These are phyloP conservation scores for Pitta sordida DNA, from an alignment of 2,113 vertebrate genomes.

Conservation along the genomic window DNA sequence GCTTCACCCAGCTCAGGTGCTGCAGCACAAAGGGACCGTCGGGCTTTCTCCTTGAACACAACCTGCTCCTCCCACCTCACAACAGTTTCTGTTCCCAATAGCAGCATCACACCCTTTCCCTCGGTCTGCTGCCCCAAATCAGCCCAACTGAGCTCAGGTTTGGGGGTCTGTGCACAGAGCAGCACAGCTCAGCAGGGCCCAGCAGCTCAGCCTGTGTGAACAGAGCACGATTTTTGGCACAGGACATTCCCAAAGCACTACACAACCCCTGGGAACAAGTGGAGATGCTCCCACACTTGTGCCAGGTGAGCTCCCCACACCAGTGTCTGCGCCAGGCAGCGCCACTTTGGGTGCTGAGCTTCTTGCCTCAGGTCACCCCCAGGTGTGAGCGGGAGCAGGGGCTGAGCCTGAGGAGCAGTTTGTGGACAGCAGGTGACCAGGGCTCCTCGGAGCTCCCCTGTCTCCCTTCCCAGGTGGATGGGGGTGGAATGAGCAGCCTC, in stretches of 20 bases:
- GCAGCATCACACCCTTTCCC: background rate
- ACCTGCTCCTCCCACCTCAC: background rate
- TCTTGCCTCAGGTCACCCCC: background rate
- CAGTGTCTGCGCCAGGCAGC: background rate
- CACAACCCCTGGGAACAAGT: background rate
- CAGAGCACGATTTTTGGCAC: background rate
- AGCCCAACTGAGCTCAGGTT: background rate
- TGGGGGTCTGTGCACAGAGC: background rate
- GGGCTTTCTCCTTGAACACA: background rate
- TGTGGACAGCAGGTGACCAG: background rate
- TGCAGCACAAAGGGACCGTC: background rate
- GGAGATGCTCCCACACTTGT: background rate
- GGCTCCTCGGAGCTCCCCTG: background rate
- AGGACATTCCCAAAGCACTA: background rate
- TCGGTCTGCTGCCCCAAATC: background rate
- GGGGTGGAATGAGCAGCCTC: background rate
- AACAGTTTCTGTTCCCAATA: background rate
- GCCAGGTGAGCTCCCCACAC: background rate
- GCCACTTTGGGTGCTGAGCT: background rate
- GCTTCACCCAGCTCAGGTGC: background rate
- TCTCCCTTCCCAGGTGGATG: background rate
- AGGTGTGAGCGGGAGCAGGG: rapidly evolving
- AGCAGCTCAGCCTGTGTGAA: background rate
- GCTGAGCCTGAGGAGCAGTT: background rate
- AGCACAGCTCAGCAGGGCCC: background rate